Percentiles rank a stretch among this genome's conserved stretches.
Evolutionary conservation across 2,888 invertebrate species (phyloP).

Genomic region (Agriopis aurantiaria): DNA sequence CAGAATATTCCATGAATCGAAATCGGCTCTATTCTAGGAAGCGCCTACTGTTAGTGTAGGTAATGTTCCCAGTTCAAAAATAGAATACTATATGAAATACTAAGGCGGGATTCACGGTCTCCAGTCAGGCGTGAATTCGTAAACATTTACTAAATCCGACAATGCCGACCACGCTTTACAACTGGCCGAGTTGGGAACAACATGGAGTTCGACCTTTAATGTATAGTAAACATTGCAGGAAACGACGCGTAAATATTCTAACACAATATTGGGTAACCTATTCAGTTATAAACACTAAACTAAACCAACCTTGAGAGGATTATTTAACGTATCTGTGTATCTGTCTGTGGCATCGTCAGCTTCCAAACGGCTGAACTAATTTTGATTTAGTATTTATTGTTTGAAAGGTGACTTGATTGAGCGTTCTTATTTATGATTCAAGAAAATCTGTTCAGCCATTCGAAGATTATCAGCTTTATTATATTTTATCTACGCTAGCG

Average conservation of each 20-base stretch:
- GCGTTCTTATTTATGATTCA: no score
- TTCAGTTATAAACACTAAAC: not conserved
- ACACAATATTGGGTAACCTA: not conserved
- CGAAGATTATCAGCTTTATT: no score
- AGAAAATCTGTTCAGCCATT: no score
- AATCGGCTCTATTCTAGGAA: not conserved
- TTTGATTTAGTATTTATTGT: no score
- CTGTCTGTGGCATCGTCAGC: no score
- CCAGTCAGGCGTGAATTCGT: constrained; percentile 37
- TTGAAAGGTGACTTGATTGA: no score
- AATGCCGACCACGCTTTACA: constrained; percentile 41
- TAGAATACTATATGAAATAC: constrained; percentile 20
- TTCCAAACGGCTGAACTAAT: no score
- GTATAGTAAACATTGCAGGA: constrained; percentile 11
- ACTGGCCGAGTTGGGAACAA: constrained; percentile 31
- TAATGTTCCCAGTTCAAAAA: constrained; percentile 17
- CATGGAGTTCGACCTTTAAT: constrained; percentile 13
- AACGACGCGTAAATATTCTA: constrained; percentile 10
- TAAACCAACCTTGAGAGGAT: no score
- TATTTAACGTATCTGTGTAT: no score
- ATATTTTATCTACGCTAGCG: no score
- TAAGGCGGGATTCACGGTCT: constrained; percentile 24
- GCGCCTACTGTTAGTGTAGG: not conserved
- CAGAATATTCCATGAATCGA: no score
- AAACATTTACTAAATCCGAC: constrained; percentile 41